A percentile compares a stretch with the other conserved stretches of the same genome.
These are phyloP conservation scores for Cichlasoma orientale DNA, from an alignment of 2,797 vertebrate genomes.

Conservation along the genomic window DNA sequence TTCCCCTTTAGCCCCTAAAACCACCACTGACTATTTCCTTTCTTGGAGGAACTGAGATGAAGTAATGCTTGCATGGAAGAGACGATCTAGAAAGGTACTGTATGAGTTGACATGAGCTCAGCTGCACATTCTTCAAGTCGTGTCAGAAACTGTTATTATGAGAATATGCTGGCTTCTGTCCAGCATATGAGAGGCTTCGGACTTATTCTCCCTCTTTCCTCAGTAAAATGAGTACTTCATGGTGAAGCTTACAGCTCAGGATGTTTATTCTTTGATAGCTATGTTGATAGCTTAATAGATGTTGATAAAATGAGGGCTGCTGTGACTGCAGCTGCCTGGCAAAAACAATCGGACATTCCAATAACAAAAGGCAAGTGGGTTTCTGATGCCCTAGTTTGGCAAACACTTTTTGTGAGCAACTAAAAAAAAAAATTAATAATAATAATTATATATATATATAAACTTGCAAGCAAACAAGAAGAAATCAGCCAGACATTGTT, in stretches of 20 bases:
- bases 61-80: constrained; percentile 14
- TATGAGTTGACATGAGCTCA: constrained; percentile 5
- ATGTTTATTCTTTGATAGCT: not conserved
- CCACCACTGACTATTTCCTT: not conserved
- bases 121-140: constrained; percentile 23
- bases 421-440: too few relatives aligned
- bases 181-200: not conserved
- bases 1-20: not conserved
- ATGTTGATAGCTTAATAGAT: not conserved
- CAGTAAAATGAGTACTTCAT: not conserved
- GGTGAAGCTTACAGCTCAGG: not conserved
- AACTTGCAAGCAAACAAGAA: too few relatives aligned
- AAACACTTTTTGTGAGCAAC: too few relatives aligned
- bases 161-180: constrained; percentile 14
- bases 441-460: too few relatives aligned
- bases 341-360: not conserved
- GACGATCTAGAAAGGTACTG: constrained; percentile 23
- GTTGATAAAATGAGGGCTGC: not conserved
- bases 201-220: not conserved
- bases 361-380: not conserved
- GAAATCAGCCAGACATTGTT: not conserved
- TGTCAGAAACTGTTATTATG: constrained; percentile 37
- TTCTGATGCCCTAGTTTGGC: not conserved
- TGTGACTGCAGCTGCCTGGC: not conserved
- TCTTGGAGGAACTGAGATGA: constrained; percentile 7